These are phyloP conservation scores for Limnephilus lunatus DNA, from an alignment of 2,888 invertebrate genomes.

Conservation along the genomic window DNA sequence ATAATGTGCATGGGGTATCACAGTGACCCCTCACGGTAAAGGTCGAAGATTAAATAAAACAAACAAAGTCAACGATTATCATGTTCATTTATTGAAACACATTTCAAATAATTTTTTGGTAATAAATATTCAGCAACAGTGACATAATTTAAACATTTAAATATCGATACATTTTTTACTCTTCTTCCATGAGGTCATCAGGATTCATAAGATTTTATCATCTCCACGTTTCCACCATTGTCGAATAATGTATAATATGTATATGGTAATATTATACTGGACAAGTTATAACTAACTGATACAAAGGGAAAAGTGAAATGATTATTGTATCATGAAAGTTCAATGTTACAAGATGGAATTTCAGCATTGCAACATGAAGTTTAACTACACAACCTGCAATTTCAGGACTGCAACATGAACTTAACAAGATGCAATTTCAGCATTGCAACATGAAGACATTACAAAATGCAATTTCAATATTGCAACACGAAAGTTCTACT, in stretches of 20 bases:
- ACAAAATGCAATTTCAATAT: background rate
- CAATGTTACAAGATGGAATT: background rate
- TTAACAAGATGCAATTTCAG: background rate
- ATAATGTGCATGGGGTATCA: too few species aligned
- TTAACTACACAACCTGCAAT: background rate
- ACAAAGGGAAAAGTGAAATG: background rate
- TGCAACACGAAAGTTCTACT: background rate
- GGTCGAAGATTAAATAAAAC: constrained; percentile 6
- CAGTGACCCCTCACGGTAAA: too few species aligned
- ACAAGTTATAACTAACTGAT: background rate
- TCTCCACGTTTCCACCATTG: constrained; percentile 17
- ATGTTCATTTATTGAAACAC: constrained; percentile 60
- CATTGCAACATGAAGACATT: background rate
- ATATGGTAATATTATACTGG: constrained; percentile 1
- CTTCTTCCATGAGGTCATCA: constrained; percentile 49
- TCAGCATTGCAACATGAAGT: too few species aligned
- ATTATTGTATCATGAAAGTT: background rate
- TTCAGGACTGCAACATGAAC: background rate
- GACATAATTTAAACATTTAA: constrained; percentile 60
- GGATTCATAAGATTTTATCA: constrained; percentile 58
- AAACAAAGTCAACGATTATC: constrained; percentile 53
- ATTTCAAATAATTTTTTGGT: constrained; percentile 62
- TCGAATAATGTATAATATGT: background rate
- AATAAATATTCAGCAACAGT: constrained; percentile 65
- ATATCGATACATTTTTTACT: constrained; percentile 54